These are phyloP conservation scores for Clunio marinus DNA, from an alignment of 2,888 invertebrate species.

Conservation along the genomic window DNA sequence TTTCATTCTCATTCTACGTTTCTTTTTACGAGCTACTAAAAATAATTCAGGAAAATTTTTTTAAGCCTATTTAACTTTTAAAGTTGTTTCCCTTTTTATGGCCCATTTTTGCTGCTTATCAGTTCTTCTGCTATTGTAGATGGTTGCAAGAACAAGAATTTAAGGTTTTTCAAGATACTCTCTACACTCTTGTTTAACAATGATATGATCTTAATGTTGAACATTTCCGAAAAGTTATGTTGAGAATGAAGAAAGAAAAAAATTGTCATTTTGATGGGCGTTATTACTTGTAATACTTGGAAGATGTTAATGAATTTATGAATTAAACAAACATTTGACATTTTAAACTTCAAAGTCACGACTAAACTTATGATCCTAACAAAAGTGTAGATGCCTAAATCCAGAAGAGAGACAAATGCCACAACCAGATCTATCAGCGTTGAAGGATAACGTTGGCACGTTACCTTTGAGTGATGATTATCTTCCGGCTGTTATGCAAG, in stretches of 20 bases:
- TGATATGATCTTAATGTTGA: not conserved
- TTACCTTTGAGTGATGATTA: conserved; percentile 47
- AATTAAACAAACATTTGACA: not conserved
- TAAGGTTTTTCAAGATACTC: no score
- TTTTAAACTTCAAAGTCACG: not conserved
- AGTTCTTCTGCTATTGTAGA: not conserved
- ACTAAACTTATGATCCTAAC: not conserved
- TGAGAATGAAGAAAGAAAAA: no score
- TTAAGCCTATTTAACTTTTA: not conserved
- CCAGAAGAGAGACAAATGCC: conserved; percentile 11
- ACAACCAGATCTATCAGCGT: conserved; percentile 3
- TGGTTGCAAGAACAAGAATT: no score
- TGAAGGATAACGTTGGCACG: not conserved
- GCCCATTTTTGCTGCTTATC: not conserved
- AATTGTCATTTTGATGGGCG: not conserved
- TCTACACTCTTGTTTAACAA: not conserved
- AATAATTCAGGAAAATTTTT: not conserved
- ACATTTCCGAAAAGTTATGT: not conserved
- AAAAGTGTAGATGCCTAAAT: not conserved
- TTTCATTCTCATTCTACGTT: not conserved
- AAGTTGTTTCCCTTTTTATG: not conserved
- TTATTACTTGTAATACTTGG: not conserved
- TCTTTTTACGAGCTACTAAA: not conserved
- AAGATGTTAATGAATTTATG: not conserved
- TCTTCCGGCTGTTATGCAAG: conserved; percentile 51